These are phyloP conservation scores for Uropsilus gracilis DNA, from an alignment of 2,113 vertebrate genomes.

Conservation along the genomic window DNA sequence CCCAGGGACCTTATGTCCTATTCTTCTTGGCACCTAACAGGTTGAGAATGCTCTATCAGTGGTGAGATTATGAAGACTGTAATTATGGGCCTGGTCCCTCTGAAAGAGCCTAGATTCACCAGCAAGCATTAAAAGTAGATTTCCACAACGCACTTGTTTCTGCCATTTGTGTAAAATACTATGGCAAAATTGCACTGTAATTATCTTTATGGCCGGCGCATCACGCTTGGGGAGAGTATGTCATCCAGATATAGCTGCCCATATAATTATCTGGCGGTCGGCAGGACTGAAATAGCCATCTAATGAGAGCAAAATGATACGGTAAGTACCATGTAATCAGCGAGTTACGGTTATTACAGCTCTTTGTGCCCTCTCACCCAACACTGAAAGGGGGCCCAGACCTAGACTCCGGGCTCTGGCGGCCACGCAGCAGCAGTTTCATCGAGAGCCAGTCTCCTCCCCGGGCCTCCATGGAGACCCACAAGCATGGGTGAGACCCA, in stretches of 20 bases:
- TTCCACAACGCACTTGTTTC: constrained; percentile 75
- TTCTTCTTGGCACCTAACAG: constrained; percentile 23
- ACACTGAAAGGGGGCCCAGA: constrained; percentile 24
- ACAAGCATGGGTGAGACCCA: neutral
- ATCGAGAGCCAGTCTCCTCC: neutral
- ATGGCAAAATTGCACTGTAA: constrained; percentile 76
- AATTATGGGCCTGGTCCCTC: constrained; percentile 55
- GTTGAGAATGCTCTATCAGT: neutral
- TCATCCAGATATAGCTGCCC: constrained; percentile 61
- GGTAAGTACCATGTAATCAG: constrained; percentile 72
- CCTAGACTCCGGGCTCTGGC: neutral
- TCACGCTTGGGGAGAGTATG: constrained; percentile 47
- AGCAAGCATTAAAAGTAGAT: constrained; percentile 64
- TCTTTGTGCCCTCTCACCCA: constrained; percentile 70
- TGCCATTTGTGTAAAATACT: constrained; percentile 77
- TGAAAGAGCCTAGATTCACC: constrained; percentile 67
- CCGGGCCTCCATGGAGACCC: neutral
- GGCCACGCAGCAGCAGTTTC: neutral
- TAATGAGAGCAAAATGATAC: constrained; percentile 77
- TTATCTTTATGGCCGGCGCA: constrained; percentile 72
- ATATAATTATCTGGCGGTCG: constrained; percentile 70
- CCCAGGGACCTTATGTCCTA: neutral
- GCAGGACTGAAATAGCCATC: constrained; percentile 76
- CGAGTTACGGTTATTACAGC: constrained; percentile 72
- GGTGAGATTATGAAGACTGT: constrained; percentile 32